A percentile compares a stretch with the other conserved stretches of the same genome.
phyloP scores from a whole-genome alignment of 1,140 invertebrate genomes.

The Aphelinus certus region DNA sequence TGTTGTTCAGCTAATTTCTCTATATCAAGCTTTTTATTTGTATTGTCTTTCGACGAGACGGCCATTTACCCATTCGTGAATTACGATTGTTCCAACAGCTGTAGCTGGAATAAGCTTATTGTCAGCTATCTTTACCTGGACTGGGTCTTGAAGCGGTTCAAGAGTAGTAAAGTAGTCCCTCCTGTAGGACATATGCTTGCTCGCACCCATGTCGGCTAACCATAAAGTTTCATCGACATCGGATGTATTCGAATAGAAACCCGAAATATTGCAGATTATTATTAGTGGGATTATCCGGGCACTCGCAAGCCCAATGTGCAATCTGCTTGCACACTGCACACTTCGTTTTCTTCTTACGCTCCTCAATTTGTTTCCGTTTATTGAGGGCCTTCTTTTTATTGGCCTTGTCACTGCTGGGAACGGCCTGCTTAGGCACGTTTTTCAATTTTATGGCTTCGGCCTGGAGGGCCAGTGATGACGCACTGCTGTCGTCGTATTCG shows the following conservation, averaged over 20 bases:
- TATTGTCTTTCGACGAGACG: slow-evolving; percentile 5
- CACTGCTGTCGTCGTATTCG: no score
- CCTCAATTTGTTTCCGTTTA: not conserved
- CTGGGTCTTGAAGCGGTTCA: not conserved
- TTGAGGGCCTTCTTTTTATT: not conserved
- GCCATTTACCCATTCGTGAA: slow-evolving; percentile 5
- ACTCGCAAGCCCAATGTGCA: slow-evolving; percentile 1
- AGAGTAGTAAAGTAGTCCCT: not conserved
- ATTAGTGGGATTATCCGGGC: not conserved
- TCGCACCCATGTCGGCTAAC: slow-evolving; percentile 6
- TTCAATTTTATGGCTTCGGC: not conserved
- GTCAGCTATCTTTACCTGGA: not conserved
- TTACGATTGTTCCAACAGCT: slow-evolving; percentile 25
- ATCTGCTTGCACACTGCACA: slow-evolving; percentile 4
- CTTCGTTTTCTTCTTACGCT: not conserved
- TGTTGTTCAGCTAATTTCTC: not conserved
- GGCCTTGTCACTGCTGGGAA: not conserved
- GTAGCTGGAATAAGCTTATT: not conserved
- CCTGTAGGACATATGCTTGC: slow-evolving; percentile 6
- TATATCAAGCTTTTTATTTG: not conserved
- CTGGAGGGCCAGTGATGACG: not conserved
- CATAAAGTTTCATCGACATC: not conserved
- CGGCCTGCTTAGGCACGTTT: not conserved
- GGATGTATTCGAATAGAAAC: not conserved
- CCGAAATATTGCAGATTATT: not conserved